Evolutionary conservation across 2,888 invertebrate species (phyloP), one percentile per base, ranked within the genome.

Genomic region (Andrena dorsata): DNA sequence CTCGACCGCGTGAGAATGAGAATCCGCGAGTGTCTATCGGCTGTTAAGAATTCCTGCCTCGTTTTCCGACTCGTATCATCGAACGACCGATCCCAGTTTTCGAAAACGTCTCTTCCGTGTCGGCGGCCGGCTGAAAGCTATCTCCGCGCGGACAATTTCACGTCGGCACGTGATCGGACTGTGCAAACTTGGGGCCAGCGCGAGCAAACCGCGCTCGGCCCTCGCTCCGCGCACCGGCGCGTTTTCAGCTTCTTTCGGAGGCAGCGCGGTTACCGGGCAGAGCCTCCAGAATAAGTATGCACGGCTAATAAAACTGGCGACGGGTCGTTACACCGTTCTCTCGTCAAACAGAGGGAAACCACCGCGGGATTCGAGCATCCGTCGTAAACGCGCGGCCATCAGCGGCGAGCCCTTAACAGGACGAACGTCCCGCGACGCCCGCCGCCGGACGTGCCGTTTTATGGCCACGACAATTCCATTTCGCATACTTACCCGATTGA

Each of bases 151-250:
- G 78, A 89, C 86, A 90, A 92, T 92, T 92, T 91, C 90, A 87
- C 89, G 91, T 87, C 86, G 89, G 90, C 91, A 90, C 92, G 92
- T 92, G 92, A 92, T 88, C 86, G 75, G 92, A 92, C 91, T 92
- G 87, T 88, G 90, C 87, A 91, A 92, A 92, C 89, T 86, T 85
- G 69, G 79, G 10, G 56, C 10, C 47, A 58, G 26, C n/a, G 41
- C 79, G 68, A 74, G 86, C 84, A 84, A 90, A 89, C 89, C 85
- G 72, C 61, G 81, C 63, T 75, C 63, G 41, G 49, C 79, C 76
- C 53, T 77, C 66, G 51, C 71, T 73, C 63, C 73, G 49, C 10
- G 47, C n/a, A 53, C 68, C 69, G 41, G 35, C 30, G 70, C 20
- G 77, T 68, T 61, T 74, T 68, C 78, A 72, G 75, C 78, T 69